Evolutionary conservation across 2,888 invertebrate species (phyloP).

Genomic region (Noctua pronuba): DNA sequence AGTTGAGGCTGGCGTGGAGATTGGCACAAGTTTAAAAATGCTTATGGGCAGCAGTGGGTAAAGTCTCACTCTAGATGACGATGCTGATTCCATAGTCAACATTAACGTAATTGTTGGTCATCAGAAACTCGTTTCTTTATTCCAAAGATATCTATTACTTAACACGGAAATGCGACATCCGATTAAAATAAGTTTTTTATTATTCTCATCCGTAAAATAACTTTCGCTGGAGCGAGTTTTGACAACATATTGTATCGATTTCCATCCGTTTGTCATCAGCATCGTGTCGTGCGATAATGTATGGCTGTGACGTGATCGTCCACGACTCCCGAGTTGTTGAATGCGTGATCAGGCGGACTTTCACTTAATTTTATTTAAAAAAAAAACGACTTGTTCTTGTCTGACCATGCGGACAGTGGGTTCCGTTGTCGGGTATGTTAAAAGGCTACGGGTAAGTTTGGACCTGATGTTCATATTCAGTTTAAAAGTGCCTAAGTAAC

Average conservation of each 20-base stretch:
- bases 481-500: not conserved
- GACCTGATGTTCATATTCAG: not conserved
- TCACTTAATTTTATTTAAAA: constrained; percentile 50
- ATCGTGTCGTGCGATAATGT: constrained; percentile 36
- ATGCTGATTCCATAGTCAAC: not conserved
- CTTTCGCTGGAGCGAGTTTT: constrained; percentile 62
- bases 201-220: constrained; percentile 39
- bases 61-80: not conserved
- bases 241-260: constrained; percentile 57
- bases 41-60: not conserved
- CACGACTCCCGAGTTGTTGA: constrained; percentile 43
- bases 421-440: not conserved
- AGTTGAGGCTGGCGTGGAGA: not conserved
- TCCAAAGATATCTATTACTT: constrained; percentile 18
- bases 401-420: not conserved
- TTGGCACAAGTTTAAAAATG: not conserved
- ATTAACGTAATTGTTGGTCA: not conserved
- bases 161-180: constrained; percentile 58
- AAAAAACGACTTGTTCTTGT: constrained; percentile 1
- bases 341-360: constrained; percentile 55
- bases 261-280: constrained; percentile 62
- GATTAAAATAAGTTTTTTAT: constrained; percentile 40
- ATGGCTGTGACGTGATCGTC: constrained; percentile 50
- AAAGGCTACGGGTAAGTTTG: not conserved
- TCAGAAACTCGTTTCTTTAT: constrained; percentile 4